Base-by-base conservation (phyloP, 1,140 invertebrate genomes). In the Diploscapter pachys region DNA sequence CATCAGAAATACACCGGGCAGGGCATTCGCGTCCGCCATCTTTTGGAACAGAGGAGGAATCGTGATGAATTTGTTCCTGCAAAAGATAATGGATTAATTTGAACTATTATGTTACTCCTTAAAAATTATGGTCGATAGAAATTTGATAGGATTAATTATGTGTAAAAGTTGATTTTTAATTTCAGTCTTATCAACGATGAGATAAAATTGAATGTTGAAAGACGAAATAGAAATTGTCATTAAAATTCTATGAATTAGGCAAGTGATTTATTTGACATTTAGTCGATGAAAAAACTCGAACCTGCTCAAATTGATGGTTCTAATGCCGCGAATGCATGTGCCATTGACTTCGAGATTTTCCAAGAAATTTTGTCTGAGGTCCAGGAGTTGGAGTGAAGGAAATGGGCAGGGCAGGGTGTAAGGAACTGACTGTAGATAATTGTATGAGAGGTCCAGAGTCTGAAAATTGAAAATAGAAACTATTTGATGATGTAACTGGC, bases 361-460 rank as follows among this genome's bases (percentile, higher is more conserved):
- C 5, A 84, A 63, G 72, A 84, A 71, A 64, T 84, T 84, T 59
- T 84, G 83, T n/a, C 83, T 66, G 4, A 78, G 78, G 81, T 76
- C 82, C 31, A 83, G 61, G 48, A 64, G 67, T 53, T 63, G 73
- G 3, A 84, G 63, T 3, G 82, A 78, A 52, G 83, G 83, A 68
- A 84, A 84, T 5, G 83, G 81, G 68, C 83, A 84, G 3, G 77
- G 57, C 5, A 84, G 63, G 13, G 82, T 73, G 56, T 76, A 83
- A 13, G 83, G 83, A 4, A 84, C 72, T 6, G 70, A 71, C 6
- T 63, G 67, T 9, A 84, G 75, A 69, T 75, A 84, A 73, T 84
- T 84, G 76, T 84, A 84, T 63, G 80, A 82, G 13, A 84, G 70
- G 61, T 84, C 83, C 5, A 84, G 68, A 11, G 77, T 50, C 82